These are phyloP conservation scores for Drosophila pseudoananassae DNA, from an alignment of 1,140 invertebrate species.

Conservation along the genomic window DNA sequence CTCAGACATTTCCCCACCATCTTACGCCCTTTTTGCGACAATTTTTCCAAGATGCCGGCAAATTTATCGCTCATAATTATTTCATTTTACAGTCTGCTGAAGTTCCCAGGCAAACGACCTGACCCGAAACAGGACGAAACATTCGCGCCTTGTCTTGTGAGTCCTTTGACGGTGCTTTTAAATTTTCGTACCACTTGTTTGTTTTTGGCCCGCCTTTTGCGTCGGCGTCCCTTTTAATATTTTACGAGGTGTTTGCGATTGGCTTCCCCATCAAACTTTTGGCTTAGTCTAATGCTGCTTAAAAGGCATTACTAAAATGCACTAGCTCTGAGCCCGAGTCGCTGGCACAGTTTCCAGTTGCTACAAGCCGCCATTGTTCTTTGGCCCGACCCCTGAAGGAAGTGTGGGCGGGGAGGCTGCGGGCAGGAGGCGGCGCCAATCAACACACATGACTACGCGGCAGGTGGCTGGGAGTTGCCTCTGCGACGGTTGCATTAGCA, in stretches of 20 bases:
- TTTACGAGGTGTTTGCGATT: slow-evolving; percentile 52
- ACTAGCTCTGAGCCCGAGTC: slow-evolving; percentile 39
- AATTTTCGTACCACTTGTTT: slow-evolving; percentile 43
- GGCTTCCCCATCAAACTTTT: slow-evolving; percentile 50
- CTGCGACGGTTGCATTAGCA: slow-evolving; percentile 61
- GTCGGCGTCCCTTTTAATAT: slow-evolving; percentile 27
- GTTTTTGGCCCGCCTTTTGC: slow-evolving; percentile 20
- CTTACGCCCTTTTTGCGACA: slow-evolving; percentile 47
- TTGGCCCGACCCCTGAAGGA: not conserved
- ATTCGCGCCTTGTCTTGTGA: slow-evolving; percentile 8
- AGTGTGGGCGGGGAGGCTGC: slow-evolving; percentile 6
- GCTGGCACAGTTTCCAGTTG: slow-evolving; percentile 67
- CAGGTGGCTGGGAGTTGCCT: slow-evolving; percentile 35
- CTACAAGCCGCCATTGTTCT: slow-evolving; percentile 43
- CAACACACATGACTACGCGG: slow-evolving; percentile 42
- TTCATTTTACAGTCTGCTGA: slow-evolving; percentile 81
- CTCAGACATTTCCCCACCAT: slow-evolving; percentile 17
- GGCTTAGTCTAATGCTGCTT: slow-evolving; percentile 60
- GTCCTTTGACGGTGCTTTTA: slow-evolving; percentile 35
- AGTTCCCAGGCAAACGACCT: slow-evolving; percentile 75
- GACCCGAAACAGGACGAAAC: slow-evolving; percentile 5
- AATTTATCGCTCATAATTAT: slow-evolving; percentile 80
- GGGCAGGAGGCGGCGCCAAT: slow-evolving; percentile 42
- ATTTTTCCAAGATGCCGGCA: slow-evolving; percentile 60
- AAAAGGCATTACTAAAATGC: slow-evolving; percentile 76